Evolutionary conservation across 1,140 invertebrate species (phyloP).

Genomic region (Saccostrea cuccullata): DNA sequence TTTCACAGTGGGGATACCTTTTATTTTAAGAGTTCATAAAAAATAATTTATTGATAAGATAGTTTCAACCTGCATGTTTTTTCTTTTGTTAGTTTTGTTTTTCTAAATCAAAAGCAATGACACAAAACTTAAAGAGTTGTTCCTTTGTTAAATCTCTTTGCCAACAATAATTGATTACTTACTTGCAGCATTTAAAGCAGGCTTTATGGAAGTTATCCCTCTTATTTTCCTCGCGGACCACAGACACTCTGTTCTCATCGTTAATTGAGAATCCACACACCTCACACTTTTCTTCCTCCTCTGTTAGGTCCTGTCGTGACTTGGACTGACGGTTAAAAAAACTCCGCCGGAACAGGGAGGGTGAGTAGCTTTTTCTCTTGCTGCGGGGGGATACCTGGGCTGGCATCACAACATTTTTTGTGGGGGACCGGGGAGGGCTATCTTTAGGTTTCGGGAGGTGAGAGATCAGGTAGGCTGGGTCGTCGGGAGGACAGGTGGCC

Average conservation of each 20-base stretch:
- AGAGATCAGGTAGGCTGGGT: constrained; percentile 12
- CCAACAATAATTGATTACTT: neutral
- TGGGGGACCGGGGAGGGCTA: constrained; percentile 33
- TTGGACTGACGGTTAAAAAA: constrained; percentile 35
- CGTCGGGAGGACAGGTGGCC: constrained; percentile 43
- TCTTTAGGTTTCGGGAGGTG: neutral
- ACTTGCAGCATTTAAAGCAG: constrained; percentile 45
- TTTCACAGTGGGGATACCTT: too few relatives aligned
- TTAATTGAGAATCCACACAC: constrained; percentile 51
- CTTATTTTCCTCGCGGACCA: constrained; percentile 24
- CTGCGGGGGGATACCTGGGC: constrained; percentile 26
- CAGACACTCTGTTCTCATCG: constrained; percentile 43
- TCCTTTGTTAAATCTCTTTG: too few relatives aligned
- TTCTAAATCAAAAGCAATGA: too few relatives aligned
- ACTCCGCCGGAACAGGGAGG: constrained; percentile 43
- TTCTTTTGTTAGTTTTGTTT: too few relatives aligned
- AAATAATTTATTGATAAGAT: too few relatives aligned
- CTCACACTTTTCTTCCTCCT: constrained; percentile 46
- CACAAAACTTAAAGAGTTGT: too few relatives aligned
- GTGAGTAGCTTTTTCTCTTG: constrained; percentile 49
- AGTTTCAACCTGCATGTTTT: too few relatives aligned
- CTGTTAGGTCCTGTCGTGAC: neutral
- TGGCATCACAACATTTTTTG: constrained; percentile 21
- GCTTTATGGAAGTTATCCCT: constrained; percentile 37
- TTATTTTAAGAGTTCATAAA: too few relatives aligned